phyloP scores from a whole-genome alignment of 2,888 invertebrate species.

The Drosophila meridiana region DNA sequence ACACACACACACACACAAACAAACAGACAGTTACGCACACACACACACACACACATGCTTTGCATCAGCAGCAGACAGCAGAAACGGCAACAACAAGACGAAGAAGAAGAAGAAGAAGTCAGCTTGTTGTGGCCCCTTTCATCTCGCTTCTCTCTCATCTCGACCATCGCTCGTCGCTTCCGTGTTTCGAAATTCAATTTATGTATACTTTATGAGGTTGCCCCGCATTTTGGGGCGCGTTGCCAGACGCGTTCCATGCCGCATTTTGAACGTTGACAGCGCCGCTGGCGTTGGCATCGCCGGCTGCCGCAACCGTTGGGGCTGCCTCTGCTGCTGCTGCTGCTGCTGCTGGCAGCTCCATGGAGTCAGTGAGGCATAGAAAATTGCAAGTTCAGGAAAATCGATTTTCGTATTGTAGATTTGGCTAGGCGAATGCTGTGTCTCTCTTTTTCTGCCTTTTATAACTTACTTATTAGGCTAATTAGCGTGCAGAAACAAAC shows the following conservation, averaged over 20 bases:
- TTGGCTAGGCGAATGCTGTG: conserved; percentile 44
- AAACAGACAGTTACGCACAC: no score
- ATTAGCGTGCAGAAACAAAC: conserved; percentile 36
- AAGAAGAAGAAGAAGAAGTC: conserved; percentile 7
- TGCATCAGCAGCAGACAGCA: conserved; percentile 53
- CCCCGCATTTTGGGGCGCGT: conserved; percentile 51
- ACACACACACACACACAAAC: conserved; percentile 8
- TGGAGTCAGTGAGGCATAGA: conserved; percentile 64
- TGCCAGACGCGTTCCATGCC: conserved; percentile 47
- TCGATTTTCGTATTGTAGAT: conserved; percentile 70
- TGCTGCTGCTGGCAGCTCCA: conserved; percentile 41
- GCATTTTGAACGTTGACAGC: conserved; percentile 30
- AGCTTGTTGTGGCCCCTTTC: conserved; percentile 53
- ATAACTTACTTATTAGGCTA: conserved; percentile 36
- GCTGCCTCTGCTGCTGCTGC: conserved; percentile 42
- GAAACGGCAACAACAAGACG: conserved; percentile 29
- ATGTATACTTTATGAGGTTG: conserved; percentile 71
- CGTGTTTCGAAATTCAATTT: conserved; percentile 80
- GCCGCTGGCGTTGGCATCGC: conserved; percentile 36
- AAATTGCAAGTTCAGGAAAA: conserved; percentile 77
- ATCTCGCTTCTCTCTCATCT: conserved; percentile 32
- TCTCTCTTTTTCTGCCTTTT: conserved; percentile 9
- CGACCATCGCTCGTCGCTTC: conserved; percentile 57
- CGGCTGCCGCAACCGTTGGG: conserved; percentile 48
- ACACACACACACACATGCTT: conserved; percentile 24